Conservation (phyloP, 2,797 vertebrate genomes). For the Buceros bicornis region DNA sequence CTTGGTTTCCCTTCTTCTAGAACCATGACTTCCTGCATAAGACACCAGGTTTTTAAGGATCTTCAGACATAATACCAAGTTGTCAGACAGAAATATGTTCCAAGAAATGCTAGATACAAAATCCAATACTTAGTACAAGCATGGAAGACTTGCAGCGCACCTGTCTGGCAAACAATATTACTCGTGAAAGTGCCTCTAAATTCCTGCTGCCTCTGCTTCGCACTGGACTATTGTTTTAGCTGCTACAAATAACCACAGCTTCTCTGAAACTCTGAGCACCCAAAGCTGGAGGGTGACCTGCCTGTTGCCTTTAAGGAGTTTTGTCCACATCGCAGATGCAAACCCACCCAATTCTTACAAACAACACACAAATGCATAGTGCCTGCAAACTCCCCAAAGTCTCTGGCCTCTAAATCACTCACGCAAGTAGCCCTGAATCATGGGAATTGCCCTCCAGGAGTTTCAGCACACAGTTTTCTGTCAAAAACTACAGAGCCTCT, state of each 20-base stretch:
- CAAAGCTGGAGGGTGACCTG: not conserved
- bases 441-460: not conserved
- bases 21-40: not conserved
- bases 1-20: not conserved
- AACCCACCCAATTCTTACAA: not conserved
- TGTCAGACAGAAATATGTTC: not conserved
- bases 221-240: not conserved
- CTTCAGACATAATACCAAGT: not conserved
- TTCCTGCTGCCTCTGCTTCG: not conserved
- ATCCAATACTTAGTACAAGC: not conserved
- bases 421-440: not conserved
- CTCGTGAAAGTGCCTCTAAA: not conserved
- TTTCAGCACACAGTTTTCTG: not conserved
- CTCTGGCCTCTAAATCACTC: not conserved
- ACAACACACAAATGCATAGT: not conserved
- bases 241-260: not conserved
- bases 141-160: not conserved
- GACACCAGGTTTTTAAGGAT: not conserved
- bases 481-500: not conserved
- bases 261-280: not conserved
- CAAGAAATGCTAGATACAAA: not conserved
- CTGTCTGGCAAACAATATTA: not conserved
- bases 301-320: not conserved
- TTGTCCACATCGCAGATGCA: not conserved
- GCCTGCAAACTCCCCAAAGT: not conserved